Conservation (phyloP, 2,888 invertebrate species). For the Andrena minutula region DNA sequence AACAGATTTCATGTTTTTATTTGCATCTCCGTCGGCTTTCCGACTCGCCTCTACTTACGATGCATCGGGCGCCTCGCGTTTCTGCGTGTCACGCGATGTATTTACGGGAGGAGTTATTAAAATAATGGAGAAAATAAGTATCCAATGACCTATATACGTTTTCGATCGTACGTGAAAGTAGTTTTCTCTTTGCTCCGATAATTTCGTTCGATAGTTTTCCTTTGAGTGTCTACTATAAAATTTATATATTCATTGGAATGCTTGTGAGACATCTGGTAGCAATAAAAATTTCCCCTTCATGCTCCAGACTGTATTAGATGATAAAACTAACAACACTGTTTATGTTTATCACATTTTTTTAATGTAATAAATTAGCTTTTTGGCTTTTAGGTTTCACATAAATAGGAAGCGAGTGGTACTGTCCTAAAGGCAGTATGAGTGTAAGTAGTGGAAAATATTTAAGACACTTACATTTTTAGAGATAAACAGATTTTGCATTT, state of each 20-base stretch:
- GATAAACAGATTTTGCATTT: neutral
- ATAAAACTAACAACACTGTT: neutral
- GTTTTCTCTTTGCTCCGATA: slow-evolving; percentile 7
- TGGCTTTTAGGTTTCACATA: slow-evolving; percentile 51
- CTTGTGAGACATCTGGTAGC: neutral
- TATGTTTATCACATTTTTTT: neutral
- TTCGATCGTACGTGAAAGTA: slow-evolving; percentile 37
- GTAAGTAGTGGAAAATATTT: slow-evolving; percentile 51
- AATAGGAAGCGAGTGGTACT: slow-evolving; percentile 34
- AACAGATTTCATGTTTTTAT: slow-evolving; percentile 14
- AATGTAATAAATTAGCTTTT: slow-evolving; percentile 8
- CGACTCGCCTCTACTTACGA: neutral
- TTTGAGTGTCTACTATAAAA: neutral
- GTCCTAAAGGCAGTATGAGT: slow-evolving; percentile 55
- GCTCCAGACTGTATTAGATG: neutral
- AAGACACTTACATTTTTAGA: neutral
- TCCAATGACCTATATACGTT: slow-evolving; percentile 46
- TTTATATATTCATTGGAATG: neutral
- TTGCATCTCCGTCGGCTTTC: neutral
- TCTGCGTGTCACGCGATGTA: neutral
- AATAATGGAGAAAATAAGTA: slow-evolving; percentile 26
- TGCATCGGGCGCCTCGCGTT: neutral
- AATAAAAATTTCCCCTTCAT: neutral
- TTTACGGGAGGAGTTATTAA: neutral
- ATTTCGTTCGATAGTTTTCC: neutral